Evolutionary conservation across 2,113 vertebrate genomes (phyloP).

Genomic region (Oreochromis spilurus): DNA sequence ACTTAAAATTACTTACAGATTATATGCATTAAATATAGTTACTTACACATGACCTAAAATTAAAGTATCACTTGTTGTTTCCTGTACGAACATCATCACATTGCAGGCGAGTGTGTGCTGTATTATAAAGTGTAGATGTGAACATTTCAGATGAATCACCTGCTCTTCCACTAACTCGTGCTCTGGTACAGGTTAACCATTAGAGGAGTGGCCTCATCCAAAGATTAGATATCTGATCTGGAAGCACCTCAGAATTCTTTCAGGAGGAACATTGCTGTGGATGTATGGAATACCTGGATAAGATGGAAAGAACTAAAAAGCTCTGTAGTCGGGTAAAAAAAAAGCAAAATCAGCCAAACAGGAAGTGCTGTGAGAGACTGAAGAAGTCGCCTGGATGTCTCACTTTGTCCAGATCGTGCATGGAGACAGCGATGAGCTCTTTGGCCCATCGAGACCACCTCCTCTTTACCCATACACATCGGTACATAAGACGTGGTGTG

Average conservation of each 20-base stretch:
- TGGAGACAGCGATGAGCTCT: background rate
- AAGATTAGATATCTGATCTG: background rate
- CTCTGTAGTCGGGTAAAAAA: background rate
- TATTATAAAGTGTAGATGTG: background rate
- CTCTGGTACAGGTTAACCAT: background rate
- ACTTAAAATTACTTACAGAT: background rate
- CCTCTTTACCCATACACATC: background rate
- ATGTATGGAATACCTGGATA: background rate
- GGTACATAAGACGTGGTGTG: background rate
- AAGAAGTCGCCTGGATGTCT: background rate
- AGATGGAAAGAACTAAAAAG: background rate
- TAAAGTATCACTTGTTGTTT: background rate
- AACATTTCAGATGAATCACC: background rate
- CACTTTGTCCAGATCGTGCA: background rate
- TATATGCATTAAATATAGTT: background rate
- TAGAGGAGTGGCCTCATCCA: background rate
- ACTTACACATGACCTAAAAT: background rate
- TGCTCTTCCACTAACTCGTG: background rate
- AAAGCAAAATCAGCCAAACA: accelerated
- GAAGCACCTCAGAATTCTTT: background rate
- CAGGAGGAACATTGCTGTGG: background rate
- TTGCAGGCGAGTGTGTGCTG: background rate
- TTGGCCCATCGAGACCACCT: background rate
- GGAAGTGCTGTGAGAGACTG: background rate
- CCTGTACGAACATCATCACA: background rate